Percentiles rank a stretch among this genome's conserved stretches.
Conservation (phyloP, 2,888 invertebrate species). For the Strigamia maritima region DNA sequence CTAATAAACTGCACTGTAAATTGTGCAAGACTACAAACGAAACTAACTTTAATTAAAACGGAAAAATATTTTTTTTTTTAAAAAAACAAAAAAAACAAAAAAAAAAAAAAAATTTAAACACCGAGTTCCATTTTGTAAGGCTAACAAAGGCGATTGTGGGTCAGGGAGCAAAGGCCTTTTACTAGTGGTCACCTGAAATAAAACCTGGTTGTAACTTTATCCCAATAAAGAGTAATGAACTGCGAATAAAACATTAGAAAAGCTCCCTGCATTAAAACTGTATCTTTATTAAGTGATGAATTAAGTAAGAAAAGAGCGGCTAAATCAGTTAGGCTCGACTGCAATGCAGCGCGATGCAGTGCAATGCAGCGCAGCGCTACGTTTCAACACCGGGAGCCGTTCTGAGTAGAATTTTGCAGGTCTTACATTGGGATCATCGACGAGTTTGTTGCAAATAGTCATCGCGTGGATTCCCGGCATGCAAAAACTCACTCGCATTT, state of each 20-base stretch:
- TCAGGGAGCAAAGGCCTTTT: conserved; percentile 40
- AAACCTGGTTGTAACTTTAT: neutral
- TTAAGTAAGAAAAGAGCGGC: no score
- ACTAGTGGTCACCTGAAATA: conserved; percentile 23
- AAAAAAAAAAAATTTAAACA: neutral
- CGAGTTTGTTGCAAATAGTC: conserved; percentile 56
- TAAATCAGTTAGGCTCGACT: no score
- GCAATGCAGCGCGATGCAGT: no score
- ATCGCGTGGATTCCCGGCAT: conserved; percentile 58
- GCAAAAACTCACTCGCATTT: conserved; percentile 56
- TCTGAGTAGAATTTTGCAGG: neutral
- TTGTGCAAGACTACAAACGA: conserved; percentile 38
- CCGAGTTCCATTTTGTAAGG: conserved; percentile 39
- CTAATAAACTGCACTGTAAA: conserved; percentile 37
- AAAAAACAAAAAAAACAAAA: no score
- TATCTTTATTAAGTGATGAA: no score
- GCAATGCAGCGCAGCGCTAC: no score
- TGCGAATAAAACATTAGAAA: neutral
- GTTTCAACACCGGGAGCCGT: no score
- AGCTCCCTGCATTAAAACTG: neutral
- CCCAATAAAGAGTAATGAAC: neutral
- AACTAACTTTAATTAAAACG: no score
- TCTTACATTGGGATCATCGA: conserved; percentile 48
- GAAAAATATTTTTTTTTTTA: no score
- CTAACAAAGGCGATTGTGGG: conserved; percentile 38